Evolutionary conservation across 2,888 invertebrate genomes (phyloP), one percentile per base, ranked within the genome.

Genomic region (Teleiodes luculella): DNA sequence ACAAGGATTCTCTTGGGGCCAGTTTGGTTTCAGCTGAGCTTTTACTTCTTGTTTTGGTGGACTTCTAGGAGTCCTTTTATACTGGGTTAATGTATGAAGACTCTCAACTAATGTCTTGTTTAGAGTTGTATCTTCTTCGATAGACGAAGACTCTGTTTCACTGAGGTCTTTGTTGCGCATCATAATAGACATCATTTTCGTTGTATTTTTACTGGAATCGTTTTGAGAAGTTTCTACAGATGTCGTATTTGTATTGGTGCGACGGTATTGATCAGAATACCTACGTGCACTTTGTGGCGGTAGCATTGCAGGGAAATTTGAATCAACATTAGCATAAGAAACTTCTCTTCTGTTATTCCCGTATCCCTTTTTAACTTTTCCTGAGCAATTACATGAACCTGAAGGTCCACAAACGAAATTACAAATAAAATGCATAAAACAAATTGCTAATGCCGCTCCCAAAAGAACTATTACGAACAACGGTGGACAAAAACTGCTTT

Each of bases 121-220:
- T 1, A 36, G 10, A 11, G 31, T 18, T 6, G 24, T 30, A 10
- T 16, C 14, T 0, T 39, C 35, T 4, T 36, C 39, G 30, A 51
- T 30, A 48, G 53, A 37, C 5, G 58, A 51, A 2, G 63, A 59
- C 3, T 60, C 64, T 0, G 47, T 50, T 1, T 62, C 62, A 7
- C 62, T 66, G 2, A 64, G 63, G 50, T 77, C 80, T 49, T 71
- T 69, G 10, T 74, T 78, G 55, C 79, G 83, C 68, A 81, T 66
- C 47, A 80, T 74, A 2, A 84, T 72, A 0, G 72, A 67, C 84
- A 86, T 85, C 4, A 78, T 28, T 55, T 80, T 83, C 59, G 86
- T 84, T 1, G 72, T 70, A 49, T 86, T 83, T 36, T 86, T 85
- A 54, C 87, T 83, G 45, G 86, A 59, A 63, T 88, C 86, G 63